Base-by-base conservation (phyloP, 2,113 vertebrate genomes). In the Eudyptes chrysolophus region DNA sequence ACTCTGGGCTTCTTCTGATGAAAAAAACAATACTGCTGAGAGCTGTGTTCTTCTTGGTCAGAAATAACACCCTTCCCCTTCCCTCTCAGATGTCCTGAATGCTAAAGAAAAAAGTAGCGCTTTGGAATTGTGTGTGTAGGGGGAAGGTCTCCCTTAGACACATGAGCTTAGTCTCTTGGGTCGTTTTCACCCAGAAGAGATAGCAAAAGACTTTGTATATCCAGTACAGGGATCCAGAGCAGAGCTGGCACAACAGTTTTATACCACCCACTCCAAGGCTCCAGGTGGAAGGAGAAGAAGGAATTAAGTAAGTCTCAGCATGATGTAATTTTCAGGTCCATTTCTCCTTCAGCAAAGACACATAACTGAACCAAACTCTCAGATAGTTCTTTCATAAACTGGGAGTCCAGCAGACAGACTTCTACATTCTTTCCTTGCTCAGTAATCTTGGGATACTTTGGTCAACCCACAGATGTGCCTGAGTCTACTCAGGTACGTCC, bases 51-150 rank as follows among this genome's bases (percentile, higher is more conserved):
- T 91, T 89, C 89, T 86, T 55, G 64, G 42, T 92, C 95, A 97
- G 96, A 98, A 97, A 90, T 85, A 96, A 92, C 90, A 94, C 77
- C 90, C 20, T 96, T 96, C 84, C 82, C 60, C 90, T 87, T 84
- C 93, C 85, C 49, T 93, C 84, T 93, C 87, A 95, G 72, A 87
- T 84, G 54, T 72, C 52, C 54, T 12, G 34, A 83, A 78, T 34
- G 22, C 32, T 80, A 70, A 62, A 51, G 29, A 20, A 65, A 62
- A 49, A 76, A 22, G 38, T 3, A 84, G 10, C 52, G 55, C 38
- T 87, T 86, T 32, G 22, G 62, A 83, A 80, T 16, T 40, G 22
- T 27, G 10, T 79, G 54, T 42, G 55, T 30, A 52, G 27, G 13
- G 20, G 13, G 3, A 7, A 91, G 52, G 17, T 57, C 14, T 84